Percentiles rank a stretch among this genome's conserved stretches.
These are phyloP conservation scores for Steinernema hermaphroditum DNA, from an alignment of 2,888 invertebrate species.

Conservation along the genomic window DNA sequence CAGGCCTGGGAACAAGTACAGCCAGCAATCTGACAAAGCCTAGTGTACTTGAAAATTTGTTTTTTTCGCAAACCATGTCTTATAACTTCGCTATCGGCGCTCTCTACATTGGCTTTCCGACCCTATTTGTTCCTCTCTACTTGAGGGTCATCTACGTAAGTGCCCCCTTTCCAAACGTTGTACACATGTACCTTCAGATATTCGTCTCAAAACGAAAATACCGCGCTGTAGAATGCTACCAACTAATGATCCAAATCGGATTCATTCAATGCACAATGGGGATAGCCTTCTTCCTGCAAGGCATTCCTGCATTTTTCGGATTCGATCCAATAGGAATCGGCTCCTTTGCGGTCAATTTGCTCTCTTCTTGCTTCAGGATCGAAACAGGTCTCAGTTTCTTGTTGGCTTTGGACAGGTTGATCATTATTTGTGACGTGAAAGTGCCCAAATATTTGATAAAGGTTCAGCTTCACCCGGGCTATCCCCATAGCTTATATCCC, in stretches of 20 bases:
- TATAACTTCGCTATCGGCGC: background rate
- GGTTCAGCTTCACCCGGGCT: background rate
- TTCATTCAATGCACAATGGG: background rate
- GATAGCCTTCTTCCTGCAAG: background rate
- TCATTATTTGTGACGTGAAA: background rate
- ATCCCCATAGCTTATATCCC: background rate
- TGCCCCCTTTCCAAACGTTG: background rate
- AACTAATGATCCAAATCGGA: background rate
- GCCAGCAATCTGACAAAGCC: no score
- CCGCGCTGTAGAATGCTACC: background rate
- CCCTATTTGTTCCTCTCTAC: background rate
- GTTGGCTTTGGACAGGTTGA: background rate
- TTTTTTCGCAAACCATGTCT: no score
- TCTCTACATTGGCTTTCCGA: background rate
- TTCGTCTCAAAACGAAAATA: background rate
- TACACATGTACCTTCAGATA: background rate
- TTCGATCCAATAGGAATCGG: background rate
- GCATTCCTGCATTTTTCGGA: background rate
- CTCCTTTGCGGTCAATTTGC: background rate
- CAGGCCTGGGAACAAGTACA: no score
- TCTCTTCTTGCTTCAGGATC: background rate
- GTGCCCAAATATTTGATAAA: background rate
- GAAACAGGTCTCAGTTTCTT: background rate
- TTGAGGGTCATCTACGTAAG: background rate
- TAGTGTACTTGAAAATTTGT: no score